Conservation (phyloP, 2,888 invertebrate species). For the Euplexia lucipara region DNA sequence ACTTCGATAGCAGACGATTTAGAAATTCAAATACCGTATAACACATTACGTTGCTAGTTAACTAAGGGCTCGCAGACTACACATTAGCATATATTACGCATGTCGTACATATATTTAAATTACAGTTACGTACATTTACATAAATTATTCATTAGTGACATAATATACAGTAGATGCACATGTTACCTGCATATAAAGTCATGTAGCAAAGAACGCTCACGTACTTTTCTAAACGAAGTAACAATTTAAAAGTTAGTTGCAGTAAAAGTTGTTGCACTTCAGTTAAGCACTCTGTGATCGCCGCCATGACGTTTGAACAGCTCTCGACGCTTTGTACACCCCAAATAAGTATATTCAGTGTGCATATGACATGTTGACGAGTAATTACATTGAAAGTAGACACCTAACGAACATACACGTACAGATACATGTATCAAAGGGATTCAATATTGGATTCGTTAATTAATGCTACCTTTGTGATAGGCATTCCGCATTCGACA, state of each 20-base stretch:
- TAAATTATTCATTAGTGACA: slow-evolving; percentile 34
- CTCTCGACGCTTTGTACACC: slow-evolving; percentile 73
- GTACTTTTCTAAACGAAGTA: not conserved
- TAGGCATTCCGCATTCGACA: slow-evolving; percentile 69
- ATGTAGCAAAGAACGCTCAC: not conserved
- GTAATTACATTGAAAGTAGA: slow-evolving; percentile 77
- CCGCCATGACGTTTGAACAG: slow-evolving; percentile 51
- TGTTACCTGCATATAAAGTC: not conserved
- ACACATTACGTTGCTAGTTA: slow-evolving; percentile 17
- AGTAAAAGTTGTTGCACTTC: slow-evolving; percentile 33
- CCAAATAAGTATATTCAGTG: slow-evolving; percentile 69
- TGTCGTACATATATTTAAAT: slow-evolving; percentile 44
- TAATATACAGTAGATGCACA: slow-evolving; percentile 4
- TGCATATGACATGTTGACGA: slow-evolving; percentile 77
- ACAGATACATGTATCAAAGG: slow-evolving; percentile 61
- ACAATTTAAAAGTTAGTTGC: not conserved
- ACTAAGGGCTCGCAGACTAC: slow-evolving; percentile 21
- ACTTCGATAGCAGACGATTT: slow-evolving; percentile 18
- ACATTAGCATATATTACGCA: slow-evolving; percentile 47
- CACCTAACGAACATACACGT: slow-evolving; percentile 57
- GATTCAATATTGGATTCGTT: slow-evolving; percentile 78
- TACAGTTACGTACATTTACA: slow-evolving; percentile 20
- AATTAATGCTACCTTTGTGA: slow-evolving; percentile 80
- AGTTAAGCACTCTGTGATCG: slow-evolving; percentile 36
- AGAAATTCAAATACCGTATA: slow-evolving; percentile 40